Conservation (phyloP, 2,888 invertebrate species). For the Gastrophysa polygoni region DNA sequence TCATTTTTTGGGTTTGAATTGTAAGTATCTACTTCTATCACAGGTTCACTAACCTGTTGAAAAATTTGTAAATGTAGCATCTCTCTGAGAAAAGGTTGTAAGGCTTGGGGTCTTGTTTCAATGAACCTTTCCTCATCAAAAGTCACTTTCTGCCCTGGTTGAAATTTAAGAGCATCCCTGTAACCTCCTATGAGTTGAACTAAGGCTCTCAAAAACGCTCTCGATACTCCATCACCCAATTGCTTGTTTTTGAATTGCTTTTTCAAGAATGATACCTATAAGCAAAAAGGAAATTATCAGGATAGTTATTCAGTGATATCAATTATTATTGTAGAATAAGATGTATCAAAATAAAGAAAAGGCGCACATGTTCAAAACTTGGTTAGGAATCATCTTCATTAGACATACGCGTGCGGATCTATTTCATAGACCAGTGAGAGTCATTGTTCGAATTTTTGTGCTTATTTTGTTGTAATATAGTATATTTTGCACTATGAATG, state of each 20-base stretch:
- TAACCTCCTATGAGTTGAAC: conserved; percentile 96
- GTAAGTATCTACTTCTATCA: too few species aligned
- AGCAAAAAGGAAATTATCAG: conserved; percentile 4
- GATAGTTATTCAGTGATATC: too few species aligned
- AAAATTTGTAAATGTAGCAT: conserved; percentile 95
- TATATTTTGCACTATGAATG: too few species aligned
- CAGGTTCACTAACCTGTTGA: conserved; percentile 81
- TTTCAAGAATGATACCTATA: conserved; percentile 74
- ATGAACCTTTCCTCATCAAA: conserved; percentile 90
- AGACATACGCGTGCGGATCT: too few species aligned
- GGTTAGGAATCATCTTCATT: too few species aligned
- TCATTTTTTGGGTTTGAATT: too few species aligned
- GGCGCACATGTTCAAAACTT: too few species aligned
- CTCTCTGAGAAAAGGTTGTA: conserved; percentile 88
- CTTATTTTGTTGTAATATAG: too few species aligned
- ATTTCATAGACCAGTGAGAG: too few species aligned
- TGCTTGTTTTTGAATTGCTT: conserved; percentile 78
- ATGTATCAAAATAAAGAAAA: too few species aligned
- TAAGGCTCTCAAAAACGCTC: conserved; percentile 88
- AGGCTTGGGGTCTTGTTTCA: conserved; percentile 78
- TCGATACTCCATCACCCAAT: conserved; percentile 89
- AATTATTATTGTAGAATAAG: too few species aligned
- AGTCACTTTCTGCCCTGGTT: conserved; percentile 75
- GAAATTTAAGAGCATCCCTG: conserved; percentile 84
- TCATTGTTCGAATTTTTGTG: too few species aligned